Evolutionary conservation across 2,797 vertebrate species (phyloP), one percentile per base, ranked within the genome.

Genomic region (Gallinago nigripennis): DNA sequence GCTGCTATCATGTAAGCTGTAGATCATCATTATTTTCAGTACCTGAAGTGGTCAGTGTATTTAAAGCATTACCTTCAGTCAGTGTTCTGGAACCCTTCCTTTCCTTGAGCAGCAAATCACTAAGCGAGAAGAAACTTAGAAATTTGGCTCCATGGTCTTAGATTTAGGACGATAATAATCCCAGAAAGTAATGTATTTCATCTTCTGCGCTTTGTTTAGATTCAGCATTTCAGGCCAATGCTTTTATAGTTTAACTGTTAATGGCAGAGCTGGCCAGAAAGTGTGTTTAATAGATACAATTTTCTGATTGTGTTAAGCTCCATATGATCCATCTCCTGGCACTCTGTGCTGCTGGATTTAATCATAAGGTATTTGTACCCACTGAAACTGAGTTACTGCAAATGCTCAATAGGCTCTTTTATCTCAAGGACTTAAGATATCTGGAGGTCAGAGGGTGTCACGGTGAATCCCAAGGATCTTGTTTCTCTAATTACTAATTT

Each of bases 401-500:
- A 13, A 69, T 90, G 69, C 73, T 91, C 69, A 82, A 21, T n/a
- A 72, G 61, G 53, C 41, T 92, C 64, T 72, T 95, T 96, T 95
- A 84, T 93, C 93, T 95, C 87, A 86, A 78, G 82, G 79, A 73
- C 80, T 92, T 93, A 46, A 53, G 88, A 53, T 68, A 86, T 18
- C 16, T 46, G 31, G 64, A 95, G 95, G 87, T 97, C 96, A 94
- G 21, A 89, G 43, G 41, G 58, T 54, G 86, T 95, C 18, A 2
- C 1, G 1, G 72, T 75, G 68, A 43, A n/a, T 92, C 64, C 54
- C 91, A 82, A 73, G 25, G 45, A 90, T 76, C 80, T 86, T 88
- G 77, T 84, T 86, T 87, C 60, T 96, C 69, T 95, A 91, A 87
- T 95, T 95, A 92, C 80, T 90, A 68, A 94, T 90, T 95, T 97